phyloP scores from a whole-genome alignment of 2,797 vertebrate genomes.

The Pitangus sulphuratus region DNA sequence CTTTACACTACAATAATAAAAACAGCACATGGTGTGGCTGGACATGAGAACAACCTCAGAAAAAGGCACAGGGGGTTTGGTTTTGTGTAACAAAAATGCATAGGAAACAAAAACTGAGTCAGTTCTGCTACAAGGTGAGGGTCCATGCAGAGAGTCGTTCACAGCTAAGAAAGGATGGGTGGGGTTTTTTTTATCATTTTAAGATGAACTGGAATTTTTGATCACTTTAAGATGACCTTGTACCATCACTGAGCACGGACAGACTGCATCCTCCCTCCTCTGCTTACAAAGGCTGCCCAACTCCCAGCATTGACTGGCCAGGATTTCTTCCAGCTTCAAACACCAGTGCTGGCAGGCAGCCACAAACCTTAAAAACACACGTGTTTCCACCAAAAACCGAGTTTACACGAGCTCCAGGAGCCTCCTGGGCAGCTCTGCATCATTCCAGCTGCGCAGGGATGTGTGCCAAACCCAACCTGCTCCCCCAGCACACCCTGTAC shows the following conservation, averaged over 20 bases:
- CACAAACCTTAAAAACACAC: not conserved
- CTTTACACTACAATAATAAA: not conserved
- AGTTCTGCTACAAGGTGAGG: conserved; percentile 21
- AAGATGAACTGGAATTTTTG: not conserved
- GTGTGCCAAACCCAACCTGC: not conserved
- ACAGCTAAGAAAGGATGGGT: not conserved
- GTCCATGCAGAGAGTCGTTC: conserved; percentile 49
- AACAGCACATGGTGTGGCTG: not conserved
- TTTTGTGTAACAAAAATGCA: conserved; percentile 45
- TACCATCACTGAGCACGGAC: not conserved
- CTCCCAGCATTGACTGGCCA: not conserved
- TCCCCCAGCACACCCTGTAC: not conserved
- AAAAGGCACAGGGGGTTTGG: conserved; percentile 49
- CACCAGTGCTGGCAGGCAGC: not conserved
- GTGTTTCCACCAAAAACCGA: not conserved
- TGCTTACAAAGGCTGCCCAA: not conserved
- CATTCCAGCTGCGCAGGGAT: not conserved
- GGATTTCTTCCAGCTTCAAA: not conserved
- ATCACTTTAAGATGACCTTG: not conserved
- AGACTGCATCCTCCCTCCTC: not conserved
- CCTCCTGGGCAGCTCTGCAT: not conserved
- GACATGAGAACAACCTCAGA: not conserved
- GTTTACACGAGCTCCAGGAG: not conserved
- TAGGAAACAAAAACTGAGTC: conserved; percentile 27
- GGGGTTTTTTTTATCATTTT: not conserved